phyloP scores from a whole-genome alignment of 2,797 vertebrate genomes.

The Hydrophis major region DNA sequence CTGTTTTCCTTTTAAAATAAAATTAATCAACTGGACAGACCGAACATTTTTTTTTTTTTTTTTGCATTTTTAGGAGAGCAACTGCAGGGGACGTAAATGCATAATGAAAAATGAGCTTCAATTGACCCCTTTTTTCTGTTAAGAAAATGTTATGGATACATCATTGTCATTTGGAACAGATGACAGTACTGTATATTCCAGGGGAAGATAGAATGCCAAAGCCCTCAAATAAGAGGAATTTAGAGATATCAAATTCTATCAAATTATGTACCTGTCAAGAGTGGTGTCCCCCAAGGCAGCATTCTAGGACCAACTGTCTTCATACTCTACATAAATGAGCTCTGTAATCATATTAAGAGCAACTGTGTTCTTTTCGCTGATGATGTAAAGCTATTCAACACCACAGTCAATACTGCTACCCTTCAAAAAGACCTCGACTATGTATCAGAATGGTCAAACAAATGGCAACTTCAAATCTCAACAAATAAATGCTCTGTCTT shows the following conservation, averaged over 20 bases:
- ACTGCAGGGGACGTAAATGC: constrained; percentile 4
- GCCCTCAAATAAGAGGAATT: neutral
- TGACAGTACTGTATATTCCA: constrained; percentile 3
- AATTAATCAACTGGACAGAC: constrained; percentile 41
- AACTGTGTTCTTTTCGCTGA: too few species aligned
- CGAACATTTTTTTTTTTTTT: constrained; percentile 15
- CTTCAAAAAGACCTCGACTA: too few species aligned
- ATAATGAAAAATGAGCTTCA: constrained; percentile 43
- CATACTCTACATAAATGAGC: too few species aligned
- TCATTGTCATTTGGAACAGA: constrained; percentile 41
- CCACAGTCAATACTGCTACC: too few species aligned
- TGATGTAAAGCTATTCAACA: too few species aligned
- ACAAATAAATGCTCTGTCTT: too few species aligned
- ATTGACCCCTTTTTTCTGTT: neutral
- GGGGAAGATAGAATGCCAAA: constrained; percentile 21
- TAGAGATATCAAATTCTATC: neutral
- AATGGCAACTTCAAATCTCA: too few species aligned
- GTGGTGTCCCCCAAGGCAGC: too few species aligned
- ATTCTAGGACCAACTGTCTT: too few species aligned
- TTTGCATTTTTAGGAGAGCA: constrained; percentile 40
- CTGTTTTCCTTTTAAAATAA: constrained; percentile 13
- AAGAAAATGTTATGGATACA: constrained; percentile 49
- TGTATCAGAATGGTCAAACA: too few species aligned
- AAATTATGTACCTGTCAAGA: too few species aligned
- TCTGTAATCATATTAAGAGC: too few species aligned